Evolutionary conservation across 2,797 vertebrate genomes (phyloP).

Genomic region (Iguana delicatissima): DNA sequence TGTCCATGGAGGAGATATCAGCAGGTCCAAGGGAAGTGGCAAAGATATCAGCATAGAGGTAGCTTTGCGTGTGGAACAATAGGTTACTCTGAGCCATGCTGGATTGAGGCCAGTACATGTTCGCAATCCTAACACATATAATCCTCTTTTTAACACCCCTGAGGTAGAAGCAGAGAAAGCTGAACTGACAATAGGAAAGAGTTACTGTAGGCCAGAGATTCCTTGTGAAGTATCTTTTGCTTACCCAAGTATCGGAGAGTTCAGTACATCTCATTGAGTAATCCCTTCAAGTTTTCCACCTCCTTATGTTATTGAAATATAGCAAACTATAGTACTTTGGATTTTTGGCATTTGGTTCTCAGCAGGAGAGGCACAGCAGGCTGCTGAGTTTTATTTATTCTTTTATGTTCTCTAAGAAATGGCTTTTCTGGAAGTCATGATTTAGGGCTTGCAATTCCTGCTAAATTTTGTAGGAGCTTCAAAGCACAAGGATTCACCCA

Average conservation of each 20-base stretch:
- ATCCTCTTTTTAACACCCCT: not conserved
- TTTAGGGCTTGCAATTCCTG: conserved; percentile 41
- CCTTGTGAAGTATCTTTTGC: conserved; percentile 39
- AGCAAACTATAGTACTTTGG: conserved; percentile 30
- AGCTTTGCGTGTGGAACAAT: too few species aligned
- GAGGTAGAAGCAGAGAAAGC: not conserved
- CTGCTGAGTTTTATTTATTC: conserved; percentile 13
- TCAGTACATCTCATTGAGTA: conserved; percentile 57
- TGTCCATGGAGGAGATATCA: too few species aligned
- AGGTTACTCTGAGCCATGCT: too few species aligned
- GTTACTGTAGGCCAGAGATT: conserved; percentile 29
- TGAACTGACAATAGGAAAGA: conserved; percentile 24
- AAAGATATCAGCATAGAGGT: too few species aligned
- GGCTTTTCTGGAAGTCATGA: conserved; percentile 43
- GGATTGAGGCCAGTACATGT: too few species aligned
- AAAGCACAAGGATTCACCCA: conserved; percentile 11
- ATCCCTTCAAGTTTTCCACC: conserved; percentile 38
- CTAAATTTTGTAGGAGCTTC: conserved; percentile 1
- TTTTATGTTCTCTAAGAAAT: conserved; percentile 43
- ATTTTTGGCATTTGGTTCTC: conserved; percentile 49
- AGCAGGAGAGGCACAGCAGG: conserved; percentile 26
- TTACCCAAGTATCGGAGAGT: conserved; percentile 51
- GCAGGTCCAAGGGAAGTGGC: too few species aligned
- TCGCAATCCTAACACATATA: too few species aligned
- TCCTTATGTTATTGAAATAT: conserved; percentile 32